A percentile compares a stretch with the other conserved stretches of the same genome.
Conservation (phyloP, 2,797 vertebrate genomes). For the Lepilemur ruficaudatus region DNA sequence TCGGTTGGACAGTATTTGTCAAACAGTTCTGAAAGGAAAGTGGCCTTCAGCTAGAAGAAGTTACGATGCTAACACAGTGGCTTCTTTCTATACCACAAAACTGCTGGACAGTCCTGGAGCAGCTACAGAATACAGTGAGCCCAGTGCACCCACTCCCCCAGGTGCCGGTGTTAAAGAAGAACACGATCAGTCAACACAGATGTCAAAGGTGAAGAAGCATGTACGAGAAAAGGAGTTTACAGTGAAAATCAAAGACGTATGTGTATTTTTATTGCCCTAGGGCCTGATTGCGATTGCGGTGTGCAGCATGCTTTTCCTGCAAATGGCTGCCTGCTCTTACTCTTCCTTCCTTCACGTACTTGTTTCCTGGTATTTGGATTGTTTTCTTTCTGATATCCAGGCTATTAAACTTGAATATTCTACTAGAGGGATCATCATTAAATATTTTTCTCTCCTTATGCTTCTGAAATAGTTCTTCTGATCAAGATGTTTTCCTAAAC, state of each 20-base stretch:
- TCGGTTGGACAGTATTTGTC: conserved; percentile 98
- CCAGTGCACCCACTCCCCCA: conserved; percentile 76
- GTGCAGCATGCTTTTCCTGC: conserved; percentile 90
- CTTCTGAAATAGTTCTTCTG: conserved; percentile 71
- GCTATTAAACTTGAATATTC: conserved; percentile 71
- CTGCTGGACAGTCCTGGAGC: conserved; percentile 92
- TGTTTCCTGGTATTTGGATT: conserved; percentile 83
- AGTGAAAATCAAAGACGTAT: conserved; percentile 99
- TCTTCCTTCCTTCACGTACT: conserved; percentile 85
- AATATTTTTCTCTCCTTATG: conserved; percentile 75
- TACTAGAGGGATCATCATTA: conserved; percentile 68
- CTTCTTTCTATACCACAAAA: conserved; percentile 99
- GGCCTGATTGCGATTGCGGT: conserved; percentile 90
- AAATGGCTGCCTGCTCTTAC: conserved; percentile 89
- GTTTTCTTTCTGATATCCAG: conserved; percentile 81
- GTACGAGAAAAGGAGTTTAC: conserved; percentile 99
- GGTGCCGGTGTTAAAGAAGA: conserved; percentile 90
- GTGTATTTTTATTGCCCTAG: conserved; percentile 96
- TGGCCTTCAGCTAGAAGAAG: conserved; percentile 94
- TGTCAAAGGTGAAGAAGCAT: conserved; percentile 99
- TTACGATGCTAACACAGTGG: conserved; percentile 92
- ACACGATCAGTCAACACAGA: conserved; percentile 93
- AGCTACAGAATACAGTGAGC: conserved; percentile 84
- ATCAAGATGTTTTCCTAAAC: conserved; percentile 77
- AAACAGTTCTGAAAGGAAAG: conserved; percentile 97